A percentile compares a stretch with the other conserved stretches of the same genome.
Conservation (phyloP, 2,888 invertebrate genomes). For the Platycheirus rosarum region DNA sequence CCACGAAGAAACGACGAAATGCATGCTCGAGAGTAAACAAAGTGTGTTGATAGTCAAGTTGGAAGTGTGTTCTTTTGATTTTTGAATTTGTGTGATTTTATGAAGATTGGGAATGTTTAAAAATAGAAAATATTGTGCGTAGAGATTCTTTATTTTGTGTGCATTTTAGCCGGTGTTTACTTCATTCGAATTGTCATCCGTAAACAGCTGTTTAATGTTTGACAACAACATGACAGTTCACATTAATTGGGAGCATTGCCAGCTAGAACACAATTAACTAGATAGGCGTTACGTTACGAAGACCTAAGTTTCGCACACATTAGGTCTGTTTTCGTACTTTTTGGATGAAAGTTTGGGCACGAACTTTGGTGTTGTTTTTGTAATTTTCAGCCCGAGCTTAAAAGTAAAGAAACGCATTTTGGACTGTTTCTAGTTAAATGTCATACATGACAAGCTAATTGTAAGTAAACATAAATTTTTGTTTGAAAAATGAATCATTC, state of each 20-base stretch:
- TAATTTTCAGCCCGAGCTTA: too few species aligned
- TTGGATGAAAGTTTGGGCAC: too few species aligned
- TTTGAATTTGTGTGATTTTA: background rate
- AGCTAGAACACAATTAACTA: background rate
- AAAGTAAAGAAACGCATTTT: too few species aligned
- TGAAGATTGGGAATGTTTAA: background rate
- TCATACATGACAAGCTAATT: too few species aligned
- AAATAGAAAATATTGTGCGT: slow-evolving; percentile 43
- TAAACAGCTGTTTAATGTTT: slow-evolving; percentile 14
- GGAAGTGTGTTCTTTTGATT: background rate
- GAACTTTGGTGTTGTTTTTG: too few species aligned
- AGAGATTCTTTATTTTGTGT: slow-evolving; percentile 3
- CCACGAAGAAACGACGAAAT: background rate
- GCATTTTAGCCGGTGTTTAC: slow-evolving; percentile 6
- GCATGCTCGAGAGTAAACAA: slow-evolving; percentile 35
- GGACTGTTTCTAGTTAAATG: too few species aligned
- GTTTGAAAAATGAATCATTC: too few species aligned
- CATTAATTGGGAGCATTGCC: background rate
- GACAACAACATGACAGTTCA: background rate
- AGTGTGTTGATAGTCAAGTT: background rate
- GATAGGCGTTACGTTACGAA: background rate
- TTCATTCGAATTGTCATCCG: background rate
- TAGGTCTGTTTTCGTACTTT: too few species aligned
- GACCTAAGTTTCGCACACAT: background rate
- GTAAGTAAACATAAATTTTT: too few species aligned